Evolutionary conservation across 2,113 vertebrate genomes (phyloP).

Genomic region (Platysternon megacephalum): DNA sequence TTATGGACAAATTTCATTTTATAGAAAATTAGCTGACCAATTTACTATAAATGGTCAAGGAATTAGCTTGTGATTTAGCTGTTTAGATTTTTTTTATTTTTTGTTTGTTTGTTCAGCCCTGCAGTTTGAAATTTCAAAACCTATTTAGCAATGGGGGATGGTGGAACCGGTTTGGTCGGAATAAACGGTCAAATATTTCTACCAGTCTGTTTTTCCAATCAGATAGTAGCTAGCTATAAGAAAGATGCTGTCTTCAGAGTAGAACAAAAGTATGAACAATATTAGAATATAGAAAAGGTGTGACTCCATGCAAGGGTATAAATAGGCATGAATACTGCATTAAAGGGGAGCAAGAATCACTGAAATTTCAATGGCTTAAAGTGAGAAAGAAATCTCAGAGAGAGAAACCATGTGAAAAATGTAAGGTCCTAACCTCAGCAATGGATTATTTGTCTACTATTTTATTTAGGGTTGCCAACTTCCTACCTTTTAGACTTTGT

Average conservation of each 20-base stretch:
- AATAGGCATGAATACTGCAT: neutral
- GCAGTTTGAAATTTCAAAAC: neutral
- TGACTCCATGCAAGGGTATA: neutral
- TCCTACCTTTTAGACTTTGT: neutral
- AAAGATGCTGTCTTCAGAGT: neutral
- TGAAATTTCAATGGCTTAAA: neutral
- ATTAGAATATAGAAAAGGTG: neutral
- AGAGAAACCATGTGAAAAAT: neutral
- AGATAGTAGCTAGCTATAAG: neutral
- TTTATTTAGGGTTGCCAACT: neutral
- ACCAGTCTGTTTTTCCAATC: neutral
- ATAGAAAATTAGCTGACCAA: neutral
- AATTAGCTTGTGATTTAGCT: neutral
- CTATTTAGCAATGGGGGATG: neutral
- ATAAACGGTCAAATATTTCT: neutral
- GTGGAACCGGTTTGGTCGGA: neutral
- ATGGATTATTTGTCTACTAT: neutral
- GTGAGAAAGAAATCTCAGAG: neutral
- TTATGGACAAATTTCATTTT: neutral
- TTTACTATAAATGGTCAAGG: neutral
- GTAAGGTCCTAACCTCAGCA: neutral
- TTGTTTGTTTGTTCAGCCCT: neutral
- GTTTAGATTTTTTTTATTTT: neutral
- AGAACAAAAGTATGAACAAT: neutral
- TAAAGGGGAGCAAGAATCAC: neutral